These are phyloP conservation scores for Timema podura DNA, from an alignment of 2,888 invertebrate species.

Conservation along the genomic window DNA sequence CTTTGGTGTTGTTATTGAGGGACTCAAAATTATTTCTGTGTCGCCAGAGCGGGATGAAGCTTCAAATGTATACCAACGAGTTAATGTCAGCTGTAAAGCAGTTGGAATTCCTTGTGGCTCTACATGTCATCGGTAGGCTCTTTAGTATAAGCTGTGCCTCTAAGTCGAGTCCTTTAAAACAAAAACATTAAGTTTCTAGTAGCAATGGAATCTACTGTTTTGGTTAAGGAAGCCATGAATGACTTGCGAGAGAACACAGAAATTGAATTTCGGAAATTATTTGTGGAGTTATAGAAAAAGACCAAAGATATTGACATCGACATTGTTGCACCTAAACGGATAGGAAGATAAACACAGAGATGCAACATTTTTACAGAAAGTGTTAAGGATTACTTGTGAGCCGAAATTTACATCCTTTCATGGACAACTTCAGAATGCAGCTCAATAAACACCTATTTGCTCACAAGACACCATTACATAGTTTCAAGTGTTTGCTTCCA, in stretches of 20 bases:
- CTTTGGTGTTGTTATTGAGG: background rate
- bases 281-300: background rate
- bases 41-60: background rate
- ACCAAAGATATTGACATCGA: background rate
- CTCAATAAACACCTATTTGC: background rate
- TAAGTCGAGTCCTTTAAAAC: background rate
- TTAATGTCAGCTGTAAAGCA: background rate
- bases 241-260: background rate
- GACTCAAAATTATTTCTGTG: background rate
- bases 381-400: background rate
- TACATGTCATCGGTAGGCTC: background rate
- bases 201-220: background rate
- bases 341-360: background rate
- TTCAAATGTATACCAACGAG: background rate
- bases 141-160: background rate
- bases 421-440: background rate
- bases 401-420: background rate
- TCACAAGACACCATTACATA: background rate
- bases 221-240: no score
- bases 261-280: slow-evolving; percentile 1
- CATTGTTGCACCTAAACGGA: background rate
- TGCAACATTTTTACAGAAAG: background rate
- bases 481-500: background rate
- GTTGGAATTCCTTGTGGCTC: slow-evolving; percentile 1
- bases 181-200: background rate